These are phyloP conservation scores for Grammomys surdaster DNA, from an alignment of 2,113 vertebrate genomes.

Conservation along the genomic window DNA sequence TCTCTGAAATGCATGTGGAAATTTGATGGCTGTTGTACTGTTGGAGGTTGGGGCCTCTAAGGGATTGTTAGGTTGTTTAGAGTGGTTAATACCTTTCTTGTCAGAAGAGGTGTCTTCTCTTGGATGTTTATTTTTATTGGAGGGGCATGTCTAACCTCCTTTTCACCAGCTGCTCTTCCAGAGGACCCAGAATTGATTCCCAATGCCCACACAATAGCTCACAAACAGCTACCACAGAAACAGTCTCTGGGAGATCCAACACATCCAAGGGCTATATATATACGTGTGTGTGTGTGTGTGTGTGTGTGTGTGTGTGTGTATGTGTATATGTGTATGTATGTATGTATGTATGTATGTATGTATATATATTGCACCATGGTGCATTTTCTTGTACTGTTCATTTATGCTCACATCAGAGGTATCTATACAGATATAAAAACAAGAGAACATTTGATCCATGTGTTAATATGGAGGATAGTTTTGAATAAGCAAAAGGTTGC, in stretches of 20 bases:
- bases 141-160: neutral
- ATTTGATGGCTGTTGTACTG: neutral
- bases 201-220: neutral
- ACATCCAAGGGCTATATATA: neutral
- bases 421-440: neutral
- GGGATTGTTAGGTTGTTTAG: neutral
- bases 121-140: neutral
- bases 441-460: neutral
- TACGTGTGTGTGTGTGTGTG: too few relatives aligned
- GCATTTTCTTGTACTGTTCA: neutral
- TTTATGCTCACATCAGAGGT: neutral
- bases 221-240: neutral
- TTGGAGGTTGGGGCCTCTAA: neutral
- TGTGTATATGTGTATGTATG: too few relatives aligned
- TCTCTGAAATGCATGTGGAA: neutral
- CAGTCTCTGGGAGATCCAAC: neutral
- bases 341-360: too few relatives aligned
- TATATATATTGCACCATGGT: neutral
- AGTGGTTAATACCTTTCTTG: neutral
- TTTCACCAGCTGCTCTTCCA: neutral
- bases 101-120: neutral
- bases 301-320: too few relatives aligned
- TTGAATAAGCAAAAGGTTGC: constrained; percentile 21
- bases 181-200: neutral
- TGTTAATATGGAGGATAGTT: neutral